These are phyloP conservation scores for Eolophus roseicapilla DNA, from an alignment of 2,113 vertebrate species.

Conservation along the genomic window DNA sequence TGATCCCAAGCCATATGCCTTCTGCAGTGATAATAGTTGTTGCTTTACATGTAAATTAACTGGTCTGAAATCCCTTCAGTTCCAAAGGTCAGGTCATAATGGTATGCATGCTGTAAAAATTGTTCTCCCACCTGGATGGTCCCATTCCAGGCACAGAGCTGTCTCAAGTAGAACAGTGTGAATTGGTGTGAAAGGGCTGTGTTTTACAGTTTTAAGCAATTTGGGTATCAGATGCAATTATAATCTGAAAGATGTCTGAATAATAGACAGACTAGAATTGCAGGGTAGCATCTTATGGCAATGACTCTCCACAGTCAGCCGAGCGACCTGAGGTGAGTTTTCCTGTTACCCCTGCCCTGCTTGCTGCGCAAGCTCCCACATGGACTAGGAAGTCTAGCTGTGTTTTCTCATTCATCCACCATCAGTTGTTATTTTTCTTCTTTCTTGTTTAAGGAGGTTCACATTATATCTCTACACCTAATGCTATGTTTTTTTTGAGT, in stretches of 20 bases:
- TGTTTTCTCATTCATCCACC: neutral
- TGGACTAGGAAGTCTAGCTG: neutral
- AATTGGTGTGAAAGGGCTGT: neutral
- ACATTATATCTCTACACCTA: neutral
- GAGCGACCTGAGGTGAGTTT: neutral
- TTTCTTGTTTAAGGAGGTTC: neutral
- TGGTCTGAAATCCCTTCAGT: neutral
- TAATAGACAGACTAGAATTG: neutral
- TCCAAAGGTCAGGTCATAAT: neutral
- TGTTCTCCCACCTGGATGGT: neutral
- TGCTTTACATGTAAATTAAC: neutral
- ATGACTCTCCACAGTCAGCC: neutral
- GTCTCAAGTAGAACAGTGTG: neutral
- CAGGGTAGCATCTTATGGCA: neutral
- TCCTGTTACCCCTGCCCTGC: neutral
- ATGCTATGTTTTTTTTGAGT: neutral
- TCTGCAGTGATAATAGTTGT: neutral
- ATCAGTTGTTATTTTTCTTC: neutral
- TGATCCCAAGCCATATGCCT: neutral
- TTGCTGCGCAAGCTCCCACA: accelerated
- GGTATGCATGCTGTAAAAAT: neutral
- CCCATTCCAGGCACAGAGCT: neutral
- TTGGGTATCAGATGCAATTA: neutral
- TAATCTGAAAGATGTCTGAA: neutral
- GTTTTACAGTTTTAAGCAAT: neutral